A percentile compares a stretch with the other conserved stretches of the same genome.
phyloP scores from a whole-genome alignment of 2,888 invertebrate genomes.

The Altica lythri region DNA sequence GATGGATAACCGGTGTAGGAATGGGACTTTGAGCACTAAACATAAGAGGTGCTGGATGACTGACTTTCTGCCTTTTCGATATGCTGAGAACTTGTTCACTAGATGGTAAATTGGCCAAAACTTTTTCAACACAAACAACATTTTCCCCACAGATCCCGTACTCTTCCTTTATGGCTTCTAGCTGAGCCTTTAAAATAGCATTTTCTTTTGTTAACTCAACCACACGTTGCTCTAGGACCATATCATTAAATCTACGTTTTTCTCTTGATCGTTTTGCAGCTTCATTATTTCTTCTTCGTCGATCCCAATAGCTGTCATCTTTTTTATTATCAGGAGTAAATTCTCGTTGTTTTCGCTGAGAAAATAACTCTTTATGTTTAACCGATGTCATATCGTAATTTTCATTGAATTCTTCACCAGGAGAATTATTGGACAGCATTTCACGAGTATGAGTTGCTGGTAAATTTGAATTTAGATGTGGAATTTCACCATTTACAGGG shows the following conservation, averaged over 20 bases:
- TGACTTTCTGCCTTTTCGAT: slow-evolving; percentile 72
- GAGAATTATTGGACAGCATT: slow-evolving; percentile 53
- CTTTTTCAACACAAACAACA: slow-evolving; percentile 86
- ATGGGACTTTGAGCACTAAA: slow-evolving; percentile 63
- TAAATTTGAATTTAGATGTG: slow-evolving; percentile 63
- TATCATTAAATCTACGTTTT: slow-evolving; percentile 93
- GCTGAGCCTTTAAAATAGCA: slow-evolving; percentile 88
- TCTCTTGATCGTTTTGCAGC: slow-evolving; percentile 97
- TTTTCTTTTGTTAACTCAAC: slow-evolving; percentile 95
- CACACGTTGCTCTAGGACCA: slow-evolving; percentile 93
- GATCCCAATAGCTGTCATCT: slow-evolving; percentile 97
- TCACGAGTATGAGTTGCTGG: slow-evolving; percentile 58
- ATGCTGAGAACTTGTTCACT: slow-evolving; percentile 84
- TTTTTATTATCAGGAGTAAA: slow-evolving; percentile 97
- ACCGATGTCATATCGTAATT: slow-evolving; percentile 60
- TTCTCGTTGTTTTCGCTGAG: slow-evolving; percentile 91
- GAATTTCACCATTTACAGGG: slow-evolving; percentile 71
- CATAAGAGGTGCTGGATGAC: slow-evolving; percentile 59
- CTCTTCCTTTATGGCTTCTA: slow-evolving; percentile 91
- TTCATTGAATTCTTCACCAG: slow-evolving; percentile 49
- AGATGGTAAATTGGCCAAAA: slow-evolving; percentile 81
- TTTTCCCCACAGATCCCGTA: slow-evolving; percentile 88
- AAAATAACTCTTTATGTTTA: slow-evolving; percentile 82
- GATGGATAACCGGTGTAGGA: slow-evolving; percentile 67
- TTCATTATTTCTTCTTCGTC: slow-evolving; percentile 93